Base-by-base conservation (phyloP, 2,888 invertebrate genomes). In the Lysandra coridon region DNA sequence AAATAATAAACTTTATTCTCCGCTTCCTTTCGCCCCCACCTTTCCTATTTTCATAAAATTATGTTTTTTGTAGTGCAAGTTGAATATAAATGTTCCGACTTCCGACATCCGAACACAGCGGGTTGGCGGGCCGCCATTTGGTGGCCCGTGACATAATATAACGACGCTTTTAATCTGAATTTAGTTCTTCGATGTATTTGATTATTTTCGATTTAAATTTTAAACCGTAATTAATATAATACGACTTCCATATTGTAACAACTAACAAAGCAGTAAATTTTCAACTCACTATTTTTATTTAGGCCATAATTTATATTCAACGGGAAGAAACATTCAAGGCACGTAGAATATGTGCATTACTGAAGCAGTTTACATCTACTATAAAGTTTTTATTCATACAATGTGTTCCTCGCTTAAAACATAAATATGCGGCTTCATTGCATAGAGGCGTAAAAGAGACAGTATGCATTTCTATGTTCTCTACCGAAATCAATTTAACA, bases 281-380 rank as follows among this genome's bases (percentile, higher is more conserved):
- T 23, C 64, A 30, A 30, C 64, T 64, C 64, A 64, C 3, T 64
- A 30, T 64, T 64, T 64, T 64, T 3, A 64, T 64, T 7, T 40
- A 40, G 73, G 33, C 40, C 40, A 37, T 73, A 73, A 40, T 37
- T 73, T 64, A 64, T 64, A 64, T 64, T 23, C 64, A 64, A 10
- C 10, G 10, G 23, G 30, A 64, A 64, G 10, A 64, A 64, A 64
- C 64, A 64, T 30, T 64, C 64, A 64, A 64, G 30, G 12, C 64
- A 64, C 12, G 23, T 30, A 64, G 64, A 64, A 64, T 64, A 64
- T 64, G 30, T 30, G 23, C 64, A 64, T 30, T 30, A 64, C 64
- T 64, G 10, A 64, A 30, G 64, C 64, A 30, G 23, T 64, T 64
- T 64, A 64, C 23, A 30, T 12, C 30, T 64, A 64, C 30, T 2